Base-by-base conservation (phyloP, 2,113 vertebrate genomes). In the Otis tarda region DNA sequence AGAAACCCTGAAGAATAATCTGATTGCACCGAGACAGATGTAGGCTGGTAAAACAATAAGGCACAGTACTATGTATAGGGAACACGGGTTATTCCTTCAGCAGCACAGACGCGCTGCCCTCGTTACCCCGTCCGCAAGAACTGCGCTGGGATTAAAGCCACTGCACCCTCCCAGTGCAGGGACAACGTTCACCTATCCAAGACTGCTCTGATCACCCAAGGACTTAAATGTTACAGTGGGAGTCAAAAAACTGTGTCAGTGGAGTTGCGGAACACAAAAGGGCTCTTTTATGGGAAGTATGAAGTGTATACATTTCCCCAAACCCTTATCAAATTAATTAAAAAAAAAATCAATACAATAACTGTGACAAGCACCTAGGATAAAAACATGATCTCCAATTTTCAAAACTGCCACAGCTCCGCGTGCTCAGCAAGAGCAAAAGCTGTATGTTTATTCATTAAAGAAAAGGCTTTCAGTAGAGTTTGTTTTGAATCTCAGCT, bases 11-110 rank as follows among this genome's bases (percentile, higher is more conserved):
- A 61, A 27, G 0, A 80, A 82, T 28, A 6, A 14, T 4, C 17
- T 10, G 74, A n/a, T 23, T 87, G 89, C 39, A 68, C 59, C 6
- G 1, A 91, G 95, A 70, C 76, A 33, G 82, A 82, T 47, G 77
- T 41, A 68, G 68, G 90, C 80, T 87, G 85, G 45, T 50, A 35
- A 92, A 91, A 76, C n/a, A 33, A 53, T 79, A 95, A 95, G 93
- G 94, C 83, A 92, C 90, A 93, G 85, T 9, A 19, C 90, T 41
- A 35, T 21, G 81, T 30, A 37, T 4, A 55, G 73, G 77, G 82
- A 83, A 65, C 75, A 47, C 0, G 45, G 59, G 64, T 45, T 45
- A 3, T 28, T 60, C 41, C 35, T 28, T 7, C 5, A n/a, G 17
- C 61, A 47, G 23, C 70, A 15, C n/a, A 19, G 67, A 10, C 61